Conservation (phyloP, 2,113 vertebrate genomes). For the Dipodomys ordii region DNA sequence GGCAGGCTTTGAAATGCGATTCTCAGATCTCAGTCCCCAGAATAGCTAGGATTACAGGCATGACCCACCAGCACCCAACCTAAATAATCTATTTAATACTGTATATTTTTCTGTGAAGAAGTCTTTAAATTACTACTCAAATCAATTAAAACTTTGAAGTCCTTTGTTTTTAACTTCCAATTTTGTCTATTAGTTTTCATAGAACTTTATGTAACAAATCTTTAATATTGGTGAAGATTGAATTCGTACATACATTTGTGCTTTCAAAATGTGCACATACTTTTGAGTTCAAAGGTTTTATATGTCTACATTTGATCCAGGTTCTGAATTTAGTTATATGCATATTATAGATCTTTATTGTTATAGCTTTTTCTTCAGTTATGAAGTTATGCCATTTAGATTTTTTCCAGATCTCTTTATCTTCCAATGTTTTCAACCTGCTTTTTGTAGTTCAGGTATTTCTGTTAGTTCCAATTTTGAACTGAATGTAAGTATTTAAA, state of each 20-base stretch:
- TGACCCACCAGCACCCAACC: too few species aligned
- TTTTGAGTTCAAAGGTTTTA: background rate
- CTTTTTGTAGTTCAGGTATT: background rate
- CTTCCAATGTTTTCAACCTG: background rate
- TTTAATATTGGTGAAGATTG: background rate
- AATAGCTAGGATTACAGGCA: too few species aligned
- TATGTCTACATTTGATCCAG: background rate
- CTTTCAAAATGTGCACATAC: background rate
- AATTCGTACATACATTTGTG: background rate
- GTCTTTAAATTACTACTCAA: slow-evolving; percentile 23
- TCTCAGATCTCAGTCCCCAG: too few species aligned
- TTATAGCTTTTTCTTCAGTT: background rate
- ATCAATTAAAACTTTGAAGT: background rate
- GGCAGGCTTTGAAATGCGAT: too few species aligned
- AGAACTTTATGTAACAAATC: background rate
- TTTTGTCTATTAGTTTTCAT: background rate
- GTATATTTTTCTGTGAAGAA: background rate
- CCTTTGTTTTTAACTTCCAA: background rate
- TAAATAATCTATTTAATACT: background rate
- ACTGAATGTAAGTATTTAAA: slow-evolving; percentile 34
- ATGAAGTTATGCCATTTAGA: background rate
- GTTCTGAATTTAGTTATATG: slow-evolving; percentile 2
- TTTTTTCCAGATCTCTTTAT: slow-evolving; percentile 5
- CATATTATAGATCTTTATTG: background rate
- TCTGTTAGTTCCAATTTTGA: background rate